Base-by-base conservation (phyloP, 2,113 vertebrate genomes). In the Balaenoptera acutorostrata region DNA sequence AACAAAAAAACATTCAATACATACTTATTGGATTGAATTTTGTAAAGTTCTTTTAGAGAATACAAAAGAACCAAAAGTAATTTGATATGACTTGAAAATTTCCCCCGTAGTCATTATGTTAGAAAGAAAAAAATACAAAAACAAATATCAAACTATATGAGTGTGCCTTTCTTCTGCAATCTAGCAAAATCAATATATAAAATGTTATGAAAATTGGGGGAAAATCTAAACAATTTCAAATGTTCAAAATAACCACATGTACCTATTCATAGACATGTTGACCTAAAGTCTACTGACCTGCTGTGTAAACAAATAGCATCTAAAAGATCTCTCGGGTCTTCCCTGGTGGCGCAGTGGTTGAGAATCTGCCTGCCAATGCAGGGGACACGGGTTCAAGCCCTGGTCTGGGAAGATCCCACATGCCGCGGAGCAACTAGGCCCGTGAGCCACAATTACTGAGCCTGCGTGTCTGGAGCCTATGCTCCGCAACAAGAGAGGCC, bases 181-280 rank as follows among this genome's bases (percentile, higher is more conserved):
- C 25, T 96, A 92, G 59, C 18, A 80, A 88, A 80, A 88, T 74
- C 46, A 89, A 55, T 80, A 92, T 7, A 72, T 68, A 86, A 94
- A 97, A 89, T 71, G 7, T 44, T 68, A 96, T 5, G 36, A 87
- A 82, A 71, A 61, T 3, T 59, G 15, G 75, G 8, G 33, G 29
- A 31, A 61, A 85, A 84, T 33, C n/a, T 44, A 78, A 89, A 74
- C 23, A 89, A 68, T 80, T 85, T 90, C 46, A 92, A 80, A 80
- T 85, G 41, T 59, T 68, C 69, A 78, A 85, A 64, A 93, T 84
- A 97, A 88, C 14, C 44, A 64, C 68, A 80, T n/a, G 33, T 31
- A 66, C 59, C 57, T 89, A 92, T 84, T 93, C 71, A 94, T 5
- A 72, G 61, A 59, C 46, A 80, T 33, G 57, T 11, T 74, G 21